phyloP scores from a whole-genome alignment of 2,113 vertebrate species.

The Aspiorhynchus laticeps region DNA sequence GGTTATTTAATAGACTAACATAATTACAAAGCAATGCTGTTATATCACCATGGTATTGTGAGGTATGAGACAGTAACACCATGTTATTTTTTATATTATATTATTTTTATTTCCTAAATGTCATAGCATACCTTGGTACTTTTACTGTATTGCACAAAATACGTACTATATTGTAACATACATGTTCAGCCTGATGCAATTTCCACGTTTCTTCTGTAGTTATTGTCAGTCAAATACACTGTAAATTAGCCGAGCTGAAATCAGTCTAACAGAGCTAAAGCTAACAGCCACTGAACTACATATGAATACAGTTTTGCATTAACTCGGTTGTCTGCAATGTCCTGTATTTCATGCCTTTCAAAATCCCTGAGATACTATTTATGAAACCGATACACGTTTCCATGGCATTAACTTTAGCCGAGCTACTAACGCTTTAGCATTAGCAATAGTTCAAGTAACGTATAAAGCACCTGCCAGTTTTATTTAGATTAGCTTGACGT shows the following conservation, averaged over 20 bases:
- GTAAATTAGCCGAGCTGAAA: background rate
- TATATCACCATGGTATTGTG: background rate
- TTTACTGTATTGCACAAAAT: background rate
- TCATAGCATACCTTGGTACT: too few relatives aligned
- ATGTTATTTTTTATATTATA: background rate
- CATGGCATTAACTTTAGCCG: slow-evolving; percentile 36
- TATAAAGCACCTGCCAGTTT: slow-evolving; percentile 7
- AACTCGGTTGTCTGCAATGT: background rate
- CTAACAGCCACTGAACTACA: background rate
- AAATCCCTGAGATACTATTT: background rate
- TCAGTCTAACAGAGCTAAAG: background rate
- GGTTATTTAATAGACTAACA: background rate
- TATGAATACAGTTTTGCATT: background rate
- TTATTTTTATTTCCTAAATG: background rate
- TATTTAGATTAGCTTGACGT: background rate
- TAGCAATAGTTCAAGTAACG: slow-evolving; percentile 18
- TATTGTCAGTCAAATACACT: background rate
- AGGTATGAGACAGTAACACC: background rate
- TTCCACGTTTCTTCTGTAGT: background rate
- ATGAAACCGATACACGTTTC: slow-evolving; percentile 15
- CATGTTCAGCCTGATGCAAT: background rate
- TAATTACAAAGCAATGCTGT: background rate
- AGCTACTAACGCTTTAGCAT: slow-evolving; percentile 23
- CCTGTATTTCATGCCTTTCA: background rate
- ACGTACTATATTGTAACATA: background rate